Conservation (phyloP, 92 coral and sea anemone species). For the Actinernus sp. region DNA sequence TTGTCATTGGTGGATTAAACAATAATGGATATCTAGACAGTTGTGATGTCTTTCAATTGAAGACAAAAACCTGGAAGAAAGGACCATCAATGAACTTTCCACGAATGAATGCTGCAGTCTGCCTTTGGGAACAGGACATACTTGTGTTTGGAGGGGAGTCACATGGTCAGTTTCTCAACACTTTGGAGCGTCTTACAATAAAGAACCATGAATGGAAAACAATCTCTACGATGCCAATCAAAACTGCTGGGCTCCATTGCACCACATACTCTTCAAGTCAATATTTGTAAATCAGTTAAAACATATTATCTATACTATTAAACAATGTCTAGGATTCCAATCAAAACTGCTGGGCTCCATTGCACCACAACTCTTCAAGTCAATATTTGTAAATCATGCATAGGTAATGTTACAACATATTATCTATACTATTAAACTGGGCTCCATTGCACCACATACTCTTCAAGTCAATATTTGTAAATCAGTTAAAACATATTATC, state of each 20-base stretch:
- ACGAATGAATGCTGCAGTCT: constrained; percentile 53
- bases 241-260: constrained; percentile 42
- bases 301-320: no score
- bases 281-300: no score
- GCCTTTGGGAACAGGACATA: constrained; percentile 19
- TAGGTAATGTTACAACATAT: no score
- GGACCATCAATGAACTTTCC: constrained; percentile 43
- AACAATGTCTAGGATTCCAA: no score
- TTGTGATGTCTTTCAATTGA: constrained; percentile 47
- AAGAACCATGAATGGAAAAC: constrained; percentile 24
- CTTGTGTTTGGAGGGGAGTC: constrained; percentile 66
- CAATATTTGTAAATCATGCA: no score
- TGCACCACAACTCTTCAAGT: no score
- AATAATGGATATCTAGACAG: constrained; percentile 20
- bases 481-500: no score
- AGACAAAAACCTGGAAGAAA: constrained; percentile 19
- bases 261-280: background rate
- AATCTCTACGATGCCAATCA: constrained; percentile 24
- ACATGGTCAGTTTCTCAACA: constrained; percentile 27
- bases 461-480: no score
- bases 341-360: no score
- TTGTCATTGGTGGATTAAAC: constrained; percentile 59
- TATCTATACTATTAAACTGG: no score
- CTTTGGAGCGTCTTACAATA: constrained; percentile 39
- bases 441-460: no score